These are phyloP conservation scores for Leucopsar rothschildi DNA, from an alignment of 2,113 vertebrate species.

Conservation along the genomic window DNA sequence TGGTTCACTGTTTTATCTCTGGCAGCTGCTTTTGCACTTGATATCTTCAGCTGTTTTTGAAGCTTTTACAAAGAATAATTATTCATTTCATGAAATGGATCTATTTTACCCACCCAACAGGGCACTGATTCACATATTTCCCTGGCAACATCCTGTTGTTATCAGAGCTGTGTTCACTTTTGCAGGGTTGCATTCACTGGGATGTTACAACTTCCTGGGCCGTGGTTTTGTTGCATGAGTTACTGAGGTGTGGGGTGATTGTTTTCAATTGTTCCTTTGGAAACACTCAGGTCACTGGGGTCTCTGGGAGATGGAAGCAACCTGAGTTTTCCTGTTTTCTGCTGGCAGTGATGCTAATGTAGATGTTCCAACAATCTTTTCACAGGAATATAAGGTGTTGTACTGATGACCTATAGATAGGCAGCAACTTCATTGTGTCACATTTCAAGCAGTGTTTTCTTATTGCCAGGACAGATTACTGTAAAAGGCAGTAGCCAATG, in stretches of 20 bases:
- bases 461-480: not conserved
- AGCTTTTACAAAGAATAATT: constrained; percentile 59
- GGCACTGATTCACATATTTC: not conserved
- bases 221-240: not conserved
- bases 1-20: constrained; percentile 63
- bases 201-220: not conserved
- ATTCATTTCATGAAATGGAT: constrained; percentile 37
- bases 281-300: not conserved
- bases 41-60: constrained; percentile 60
- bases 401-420: not conserved
- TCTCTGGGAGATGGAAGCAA: not conserved
- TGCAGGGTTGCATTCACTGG: not conserved
- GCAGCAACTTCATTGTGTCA: not conserved
- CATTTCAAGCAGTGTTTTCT: not conserved
- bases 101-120: not conserved
- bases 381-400: not conserved
- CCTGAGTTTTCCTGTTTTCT: constrained; percentile 4
- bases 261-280: not conserved
- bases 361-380: not conserved
- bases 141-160: not conserved
- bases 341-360: not conserved
- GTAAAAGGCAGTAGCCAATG: not conserved
- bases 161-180: constrained; percentile 1
- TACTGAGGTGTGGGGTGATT: not conserved
- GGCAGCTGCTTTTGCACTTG: constrained; percentile 52